Conservation (phyloP, 2,888 invertebrate genomes). For the Stenchaetothrips biformis region DNA sequence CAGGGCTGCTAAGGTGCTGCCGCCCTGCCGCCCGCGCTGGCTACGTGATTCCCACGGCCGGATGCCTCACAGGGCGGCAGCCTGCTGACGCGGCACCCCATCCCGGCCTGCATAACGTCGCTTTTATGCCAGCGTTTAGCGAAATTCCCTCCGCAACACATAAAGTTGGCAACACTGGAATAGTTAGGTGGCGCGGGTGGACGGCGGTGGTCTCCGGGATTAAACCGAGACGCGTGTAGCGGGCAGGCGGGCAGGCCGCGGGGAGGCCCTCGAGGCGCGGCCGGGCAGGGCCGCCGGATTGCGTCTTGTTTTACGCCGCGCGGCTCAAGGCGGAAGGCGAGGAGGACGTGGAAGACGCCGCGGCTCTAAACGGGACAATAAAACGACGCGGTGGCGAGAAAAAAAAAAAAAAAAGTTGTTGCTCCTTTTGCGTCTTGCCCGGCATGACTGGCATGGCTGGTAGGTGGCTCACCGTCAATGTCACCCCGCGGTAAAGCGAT, state of each 20-base stretch:
- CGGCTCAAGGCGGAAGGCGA: background rate
- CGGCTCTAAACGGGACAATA: background rate
- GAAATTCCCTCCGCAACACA: slow-evolving; percentile 11
- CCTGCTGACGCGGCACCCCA: background rate
- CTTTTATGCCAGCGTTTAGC: slow-evolving; percentile 18
- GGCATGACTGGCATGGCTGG: background rate
- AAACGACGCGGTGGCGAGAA: background rate
- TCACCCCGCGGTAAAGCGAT: too few species aligned
- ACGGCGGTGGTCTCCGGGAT: background rate
- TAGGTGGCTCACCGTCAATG: too few species aligned
- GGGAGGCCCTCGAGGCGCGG: too few species aligned
- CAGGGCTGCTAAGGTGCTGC: background rate
- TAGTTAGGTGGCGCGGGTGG: background rate
- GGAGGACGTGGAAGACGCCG: background rate
- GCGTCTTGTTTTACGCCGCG: too few species aligned
- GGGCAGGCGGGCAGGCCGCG: background rate
- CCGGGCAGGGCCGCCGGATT: too few species aligned
- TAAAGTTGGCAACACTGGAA: slow-evolving; percentile 16
- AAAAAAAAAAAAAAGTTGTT: too few species aligned
- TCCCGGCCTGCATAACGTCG: background rate
- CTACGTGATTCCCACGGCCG: background rate
- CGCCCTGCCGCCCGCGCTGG: background rate
- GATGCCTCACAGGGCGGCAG: background rate
- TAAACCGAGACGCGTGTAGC: background rate
- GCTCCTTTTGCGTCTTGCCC: background rate